Percentiles rank a stretch among this genome's conserved stretches.
Evolutionary conservation across 2,113 vertebrate genomes (phyloP).

Genomic region (Salvator merianae): DNA sequence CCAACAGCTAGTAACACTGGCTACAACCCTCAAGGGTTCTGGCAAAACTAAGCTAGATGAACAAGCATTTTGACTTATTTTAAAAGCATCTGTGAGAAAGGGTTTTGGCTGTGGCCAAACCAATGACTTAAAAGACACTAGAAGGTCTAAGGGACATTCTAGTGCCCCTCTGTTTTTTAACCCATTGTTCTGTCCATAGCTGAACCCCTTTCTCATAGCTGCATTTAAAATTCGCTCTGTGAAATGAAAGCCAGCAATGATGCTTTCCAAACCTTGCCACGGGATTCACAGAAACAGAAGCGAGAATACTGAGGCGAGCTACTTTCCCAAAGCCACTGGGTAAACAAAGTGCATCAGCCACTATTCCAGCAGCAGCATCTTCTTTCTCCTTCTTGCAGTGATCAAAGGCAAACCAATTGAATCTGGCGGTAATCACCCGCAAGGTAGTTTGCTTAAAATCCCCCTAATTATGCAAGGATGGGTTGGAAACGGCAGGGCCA

Average conservation of each 20-base stretch:
- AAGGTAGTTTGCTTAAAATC: slow-evolving; percentile 75
- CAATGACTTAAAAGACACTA: too few relatives aligned
- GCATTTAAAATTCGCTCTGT: neutral
- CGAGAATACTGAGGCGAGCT: neutral
- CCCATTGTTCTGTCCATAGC: neutral
- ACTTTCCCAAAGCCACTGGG: slow-evolving; percentile 18
- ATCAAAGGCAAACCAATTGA: slow-evolving; percentile 75
- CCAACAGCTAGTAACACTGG: too few relatives aligned
- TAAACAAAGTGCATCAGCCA: slow-evolving; percentile 55
- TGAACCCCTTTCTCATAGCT: neutral
- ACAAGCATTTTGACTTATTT: neutral
- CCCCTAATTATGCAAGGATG: slow-evolving; percentile 75
- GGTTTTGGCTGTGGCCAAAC: too few relatives aligned
- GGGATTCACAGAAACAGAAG: neutral
- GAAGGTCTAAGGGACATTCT: neutral
- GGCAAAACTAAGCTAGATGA: neutral
- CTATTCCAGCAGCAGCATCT: slow-evolving; percentile 61
- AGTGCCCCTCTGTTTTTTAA: neutral
- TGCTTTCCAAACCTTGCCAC: neutral
- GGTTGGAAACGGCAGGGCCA: slow-evolving; percentile 70
- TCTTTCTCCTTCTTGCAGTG: slow-evolving; percentile 53
- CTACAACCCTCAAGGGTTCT: too few relatives aligned
- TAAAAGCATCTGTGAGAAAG: too few relatives aligned
- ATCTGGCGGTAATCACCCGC: slow-evolving; percentile 72
- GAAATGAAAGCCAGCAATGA: slow-evolving; percentile 5